Evolutionary conservation across 1,140 invertebrate species (phyloP).

Genomic region (Formica selysi): DNA sequence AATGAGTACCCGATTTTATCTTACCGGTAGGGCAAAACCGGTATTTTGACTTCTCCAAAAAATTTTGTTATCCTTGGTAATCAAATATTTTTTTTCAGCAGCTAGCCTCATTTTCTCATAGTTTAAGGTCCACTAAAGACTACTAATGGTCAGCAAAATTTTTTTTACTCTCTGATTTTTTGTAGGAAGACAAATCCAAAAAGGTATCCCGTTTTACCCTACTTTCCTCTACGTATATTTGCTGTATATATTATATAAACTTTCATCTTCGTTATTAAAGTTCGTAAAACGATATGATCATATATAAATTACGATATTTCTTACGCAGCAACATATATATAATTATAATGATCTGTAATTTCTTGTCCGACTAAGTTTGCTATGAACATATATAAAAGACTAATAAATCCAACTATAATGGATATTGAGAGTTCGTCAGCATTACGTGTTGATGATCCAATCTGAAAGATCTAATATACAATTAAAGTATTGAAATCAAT

Average conservation of each 20-base stretch:
- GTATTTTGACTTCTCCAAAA: too few relatives aligned
- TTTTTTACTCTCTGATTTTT: too few relatives aligned
- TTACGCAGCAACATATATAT: constrained; percentile 10
- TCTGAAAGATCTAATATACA: constrained; percentile 6
- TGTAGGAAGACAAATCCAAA: too few relatives aligned
- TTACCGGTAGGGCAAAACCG: too few relatives aligned
- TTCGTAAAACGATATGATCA: background rate
- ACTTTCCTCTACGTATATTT: background rate
- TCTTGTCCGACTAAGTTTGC: constrained; percentile 4
- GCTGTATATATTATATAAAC: background rate
- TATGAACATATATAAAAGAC: background rate
- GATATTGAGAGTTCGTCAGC: background rate
- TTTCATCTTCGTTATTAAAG: background rate
- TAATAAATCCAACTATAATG: fast-evolving
- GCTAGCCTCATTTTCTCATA: too few relatives aligned
- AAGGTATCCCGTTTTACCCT: too few relatives aligned
- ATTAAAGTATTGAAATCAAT: background rate
- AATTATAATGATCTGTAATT: constrained; percentile 17
- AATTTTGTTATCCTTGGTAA: too few relatives aligned
- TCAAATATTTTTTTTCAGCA: too few relatives aligned
- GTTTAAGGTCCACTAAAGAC: too few relatives aligned
- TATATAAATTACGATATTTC: background rate
- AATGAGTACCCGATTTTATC: too few relatives aligned
- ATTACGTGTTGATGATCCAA: background rate
- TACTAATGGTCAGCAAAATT: too few relatives aligned